phyloP scores from a whole-genome alignment of 2,797 vertebrate species.

The Pitangus sulphuratus region DNA sequence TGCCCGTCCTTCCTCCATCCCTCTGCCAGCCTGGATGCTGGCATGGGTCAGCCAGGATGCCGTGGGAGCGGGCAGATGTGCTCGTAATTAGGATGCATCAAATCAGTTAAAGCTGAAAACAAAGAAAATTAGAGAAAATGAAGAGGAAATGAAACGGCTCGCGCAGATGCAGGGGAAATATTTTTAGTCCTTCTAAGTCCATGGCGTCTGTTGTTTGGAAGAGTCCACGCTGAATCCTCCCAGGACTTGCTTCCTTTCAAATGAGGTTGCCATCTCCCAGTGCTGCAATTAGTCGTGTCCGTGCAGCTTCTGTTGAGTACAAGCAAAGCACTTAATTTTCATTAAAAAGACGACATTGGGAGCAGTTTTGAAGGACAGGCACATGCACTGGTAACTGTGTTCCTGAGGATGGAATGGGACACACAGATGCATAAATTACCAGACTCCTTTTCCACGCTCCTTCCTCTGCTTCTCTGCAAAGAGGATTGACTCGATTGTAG shows the following conservation, averaged over 20 bases:
- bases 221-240: neutral
- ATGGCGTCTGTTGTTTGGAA: conserved; percentile 7
- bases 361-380: conserved; percentile 63
- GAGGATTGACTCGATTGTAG: neutral
- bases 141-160: neutral
- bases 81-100: neutral
- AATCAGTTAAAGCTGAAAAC: conserved; percentile 28
- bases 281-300: conserved; percentile 58
- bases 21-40: fast-evolving
- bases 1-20: neutral
- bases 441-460: fast-evolving
- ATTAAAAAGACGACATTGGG: conserved; percentile 75
- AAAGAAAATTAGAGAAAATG: conserved; percentile 47
- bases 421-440: neutral
- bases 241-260: conserved; percentile 56
- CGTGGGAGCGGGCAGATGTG: neutral
- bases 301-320: conserved; percentile 53
- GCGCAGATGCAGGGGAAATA: neutral
- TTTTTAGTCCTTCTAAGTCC: conserved; percentile 51
- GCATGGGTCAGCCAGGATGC: neutral
- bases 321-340: conserved; percentile 75
- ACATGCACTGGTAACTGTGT: neutral
- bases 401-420: neutral
- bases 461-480: neutral
- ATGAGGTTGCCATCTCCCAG: conserved; percentile 56